A percentile compares a stretch with the other conserved stretches of the same genome.
Evolutionary conservation across 2,797 vertebrate species (phyloP).

Genomic region (Eospalax fontanierii): DNA sequence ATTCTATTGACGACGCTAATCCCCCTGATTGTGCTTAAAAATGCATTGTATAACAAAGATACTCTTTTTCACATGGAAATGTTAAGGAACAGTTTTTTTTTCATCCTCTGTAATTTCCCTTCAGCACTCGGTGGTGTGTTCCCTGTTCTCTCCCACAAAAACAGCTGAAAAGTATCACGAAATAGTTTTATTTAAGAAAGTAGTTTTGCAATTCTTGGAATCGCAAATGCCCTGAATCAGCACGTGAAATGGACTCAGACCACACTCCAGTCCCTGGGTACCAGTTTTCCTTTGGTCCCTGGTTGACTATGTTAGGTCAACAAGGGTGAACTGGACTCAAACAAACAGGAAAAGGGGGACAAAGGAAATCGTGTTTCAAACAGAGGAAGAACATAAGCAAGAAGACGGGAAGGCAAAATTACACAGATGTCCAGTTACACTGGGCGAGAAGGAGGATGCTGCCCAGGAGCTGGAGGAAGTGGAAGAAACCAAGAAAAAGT

Average conservation of each 20-base stretch:
- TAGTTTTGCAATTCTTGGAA: slow-evolving; percentile 59
- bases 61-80: background rate
- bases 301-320: background rate
- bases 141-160: background rate
- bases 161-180: slow-evolving; percentile 68
- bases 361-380: background rate
- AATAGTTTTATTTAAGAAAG: slow-evolving; percentile 61
- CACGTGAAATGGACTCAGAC: background rate
- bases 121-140: background rate
- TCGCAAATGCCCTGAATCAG: slow-evolving; percentile 20
- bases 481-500: background rate
- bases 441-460: background rate
- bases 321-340: background rate
- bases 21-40: slow-evolving; percentile 27
- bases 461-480: background rate
- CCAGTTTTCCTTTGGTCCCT: background rate
- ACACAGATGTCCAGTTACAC: too few species aligned
- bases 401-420: too few species aligned
- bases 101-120: background rate
- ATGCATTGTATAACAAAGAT: background rate
- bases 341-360: background rate
- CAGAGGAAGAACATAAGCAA: background rate
- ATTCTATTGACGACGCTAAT: slow-evolving; percentile 38
- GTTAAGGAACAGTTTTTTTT: background rate
- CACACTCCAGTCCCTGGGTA: background rate